Percentiles rank a stretch among this genome's conserved stretches.
Evolutionary conservation across 2,113 vertebrate species (phyloP).

Genomic region (Thinocorus orbignyianus): DNA sequence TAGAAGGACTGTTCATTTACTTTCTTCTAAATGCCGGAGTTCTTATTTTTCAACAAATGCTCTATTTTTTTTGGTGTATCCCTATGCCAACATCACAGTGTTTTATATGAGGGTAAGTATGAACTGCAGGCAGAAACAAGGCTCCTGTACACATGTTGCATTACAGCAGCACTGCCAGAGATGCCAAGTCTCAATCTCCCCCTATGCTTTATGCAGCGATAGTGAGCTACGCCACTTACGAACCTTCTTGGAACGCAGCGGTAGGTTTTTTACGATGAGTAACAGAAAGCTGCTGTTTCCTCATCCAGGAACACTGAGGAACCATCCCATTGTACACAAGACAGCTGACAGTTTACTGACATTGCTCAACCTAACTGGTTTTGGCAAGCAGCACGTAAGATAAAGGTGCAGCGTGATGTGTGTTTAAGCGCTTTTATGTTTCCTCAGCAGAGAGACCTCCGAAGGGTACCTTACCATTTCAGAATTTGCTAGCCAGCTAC

Average conservation of each 20-base stretch:
- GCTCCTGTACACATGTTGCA: not conserved
- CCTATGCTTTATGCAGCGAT: not conserved
- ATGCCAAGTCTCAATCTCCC: conserved; percentile 25
- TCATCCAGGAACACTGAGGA: not conserved
- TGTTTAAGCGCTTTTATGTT: not conserved
- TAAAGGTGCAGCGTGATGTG: not conserved
- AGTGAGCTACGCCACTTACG: not conserved
- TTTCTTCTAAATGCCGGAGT: conserved; percentile 36
- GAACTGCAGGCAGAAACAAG: conserved; percentile 25
- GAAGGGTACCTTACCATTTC: not conserved
- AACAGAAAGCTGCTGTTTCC: conserved; percentile 27
- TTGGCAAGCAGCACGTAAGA: not conserved
- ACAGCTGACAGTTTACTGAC: not conserved
- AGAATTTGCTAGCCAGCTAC: not conserved
- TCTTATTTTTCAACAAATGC: conserved; percentile 43
- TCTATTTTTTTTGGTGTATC: conserved; percentile 9
- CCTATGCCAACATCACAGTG: conserved; percentile 31
- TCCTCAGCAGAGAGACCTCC: not conserved
- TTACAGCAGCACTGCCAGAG: not conserved
- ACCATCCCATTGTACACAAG: not conserved
- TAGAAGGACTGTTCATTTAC: conserved; percentile 63
- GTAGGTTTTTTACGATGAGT: not conserved
- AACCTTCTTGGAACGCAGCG: not conserved
- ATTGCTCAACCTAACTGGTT: conserved; percentile 9
- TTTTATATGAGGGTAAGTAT: not conserved